A percentile compares a stretch with the other conserved stretches of the same genome.
phyloP scores from a whole-genome alignment of 2,113 vertebrate species.

The Bungarus multicinctus region DNA sequence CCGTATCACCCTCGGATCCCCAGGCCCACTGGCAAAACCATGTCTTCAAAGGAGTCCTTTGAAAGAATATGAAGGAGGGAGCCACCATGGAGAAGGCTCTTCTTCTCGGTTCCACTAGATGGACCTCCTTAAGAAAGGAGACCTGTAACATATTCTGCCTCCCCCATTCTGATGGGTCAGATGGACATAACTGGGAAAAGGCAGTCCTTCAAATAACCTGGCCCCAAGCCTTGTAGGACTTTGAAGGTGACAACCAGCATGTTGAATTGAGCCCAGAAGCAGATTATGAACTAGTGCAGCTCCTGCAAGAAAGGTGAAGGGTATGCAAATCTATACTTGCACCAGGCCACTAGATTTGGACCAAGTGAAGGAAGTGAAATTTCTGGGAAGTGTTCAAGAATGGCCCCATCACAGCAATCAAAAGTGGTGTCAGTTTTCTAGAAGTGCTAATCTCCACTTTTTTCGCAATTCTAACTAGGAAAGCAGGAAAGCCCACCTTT shows the following conservation, averaged over 20 bases:
- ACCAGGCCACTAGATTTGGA: neutral
- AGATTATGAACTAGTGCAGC: neutral
- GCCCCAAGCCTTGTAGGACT: neutral
- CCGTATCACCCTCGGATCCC: neutral
- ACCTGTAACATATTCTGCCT: neutral
- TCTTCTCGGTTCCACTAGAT: neutral
- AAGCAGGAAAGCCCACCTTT: slow-evolving; percentile 55
- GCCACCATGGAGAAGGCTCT: neutral
- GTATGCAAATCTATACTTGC: neutral
- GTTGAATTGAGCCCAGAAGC: neutral
- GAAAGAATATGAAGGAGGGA: neutral
- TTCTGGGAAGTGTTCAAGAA: neutral
- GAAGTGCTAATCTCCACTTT: neutral
- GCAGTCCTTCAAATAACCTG: neutral
- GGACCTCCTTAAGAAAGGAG: neutral
- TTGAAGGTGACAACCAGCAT: neutral
- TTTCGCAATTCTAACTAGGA: neutral
- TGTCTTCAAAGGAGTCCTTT: neutral
- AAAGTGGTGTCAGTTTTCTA: neutral
- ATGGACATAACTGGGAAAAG: neutral
- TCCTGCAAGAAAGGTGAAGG: neutral
- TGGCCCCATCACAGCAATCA: neutral
- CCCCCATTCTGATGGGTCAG: neutral
- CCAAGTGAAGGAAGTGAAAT: neutral
- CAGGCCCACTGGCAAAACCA: neutral